These are phyloP conservation scores for Zele albiditarsus DNA, from an alignment of 2,888 invertebrate genomes.

Conservation along the genomic window DNA sequence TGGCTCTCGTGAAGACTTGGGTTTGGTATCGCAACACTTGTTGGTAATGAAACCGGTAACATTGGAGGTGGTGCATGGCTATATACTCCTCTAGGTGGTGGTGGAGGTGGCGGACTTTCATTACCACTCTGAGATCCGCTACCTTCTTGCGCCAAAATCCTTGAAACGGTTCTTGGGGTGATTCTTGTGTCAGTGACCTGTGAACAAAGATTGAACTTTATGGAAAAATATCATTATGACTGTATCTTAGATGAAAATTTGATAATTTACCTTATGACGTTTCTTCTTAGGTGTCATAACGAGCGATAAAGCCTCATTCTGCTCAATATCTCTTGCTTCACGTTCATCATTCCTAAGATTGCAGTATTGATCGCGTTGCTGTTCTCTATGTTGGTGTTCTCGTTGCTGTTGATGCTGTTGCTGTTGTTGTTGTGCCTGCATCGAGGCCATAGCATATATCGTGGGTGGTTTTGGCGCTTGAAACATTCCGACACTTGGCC, in stretches of 20 bases:
- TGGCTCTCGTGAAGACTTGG: constrained; percentile 96
- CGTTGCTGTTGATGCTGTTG: constrained; percentile 73
- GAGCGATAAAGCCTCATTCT: constrained; percentile 94
- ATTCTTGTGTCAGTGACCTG: constrained; percentile 91
- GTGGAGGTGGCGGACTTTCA: constrained; percentile 70
- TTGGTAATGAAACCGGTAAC: constrained; percentile 91
- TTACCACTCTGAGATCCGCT: constrained; percentile 80
- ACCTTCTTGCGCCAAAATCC: constrained; percentile 88
- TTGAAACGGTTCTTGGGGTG: constrained; percentile 91
- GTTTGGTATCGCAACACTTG: constrained; percentile 96
- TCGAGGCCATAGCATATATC: constrained; percentile 72
- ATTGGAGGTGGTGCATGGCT: constrained; percentile 86
- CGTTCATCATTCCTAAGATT: constrained; percentile 67
- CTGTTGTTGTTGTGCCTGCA: constrained; percentile 75
- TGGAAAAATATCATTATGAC: constrained; percentile 27
- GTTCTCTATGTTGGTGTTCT: constrained; percentile 63
- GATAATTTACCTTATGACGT: constrained; percentile 86
- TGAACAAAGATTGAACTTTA: constrained; percentile 48
- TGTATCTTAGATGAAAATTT: constrained; percentile 9
- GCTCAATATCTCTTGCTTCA: constrained; percentile 81
- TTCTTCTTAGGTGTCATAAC: constrained; percentile 97
- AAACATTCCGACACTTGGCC: constrained; percentile 84
- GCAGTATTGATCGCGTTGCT: constrained; percentile 67
- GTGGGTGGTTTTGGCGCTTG: constrained; percentile 87
- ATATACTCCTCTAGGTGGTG: constrained; percentile 79